Evolutionary conservation across 2,888 invertebrate genomes (phyloP).

Genomic region (Drosophila putrida): DNA sequence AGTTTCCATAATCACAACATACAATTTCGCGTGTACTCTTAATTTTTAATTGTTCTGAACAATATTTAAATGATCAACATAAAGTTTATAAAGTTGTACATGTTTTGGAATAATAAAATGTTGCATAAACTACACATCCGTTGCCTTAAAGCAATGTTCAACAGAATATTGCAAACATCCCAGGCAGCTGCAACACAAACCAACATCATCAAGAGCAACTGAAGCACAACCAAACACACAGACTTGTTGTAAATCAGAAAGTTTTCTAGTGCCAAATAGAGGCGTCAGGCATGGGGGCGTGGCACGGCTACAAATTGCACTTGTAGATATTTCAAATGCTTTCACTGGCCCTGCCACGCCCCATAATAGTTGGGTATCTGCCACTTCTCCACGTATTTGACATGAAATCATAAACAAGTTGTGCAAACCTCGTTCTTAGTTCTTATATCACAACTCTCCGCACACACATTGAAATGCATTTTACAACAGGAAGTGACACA

Average conservation of each 20-base stretch:
- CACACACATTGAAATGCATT: conserved; percentile 55
- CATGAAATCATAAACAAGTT: conserved; percentile 82
- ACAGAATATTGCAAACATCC: conserved; percentile 39
- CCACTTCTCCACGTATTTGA: conserved; percentile 76
- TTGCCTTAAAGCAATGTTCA: conserved; percentile 54
- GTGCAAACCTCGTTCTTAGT: conserved; percentile 65
- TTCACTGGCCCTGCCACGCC: conserved; percentile 43
- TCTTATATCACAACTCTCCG: conserved; percentile 15
- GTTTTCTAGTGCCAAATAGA: conserved; percentile 74
- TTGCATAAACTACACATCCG: conserved; percentile 67
- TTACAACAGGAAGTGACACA: conserved; percentile 74
- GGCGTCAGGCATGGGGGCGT: conserved; percentile 32
- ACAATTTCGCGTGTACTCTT: not conserved
- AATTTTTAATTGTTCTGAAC: conserved; percentile 1
- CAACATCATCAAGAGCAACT: conserved; percentile 17
- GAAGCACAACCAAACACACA: conserved; percentile 28
- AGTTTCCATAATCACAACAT: not conserved
- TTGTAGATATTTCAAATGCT: conserved; percentile 69
- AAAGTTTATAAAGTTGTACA: conserved; percentile 28
- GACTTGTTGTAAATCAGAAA: conserved; percentile 72
- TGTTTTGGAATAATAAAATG: conserved; percentile 49
- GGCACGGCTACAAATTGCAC: conserved; percentile 44
- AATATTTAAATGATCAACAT: conserved; percentile 40
- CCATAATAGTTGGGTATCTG: conserved; percentile 33
- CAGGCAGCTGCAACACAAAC: conserved; percentile 12